These are phyloP conservation scores for Acleris sparsana DNA, from an alignment of 2,888 invertebrate genomes.

Conservation along the genomic window DNA sequence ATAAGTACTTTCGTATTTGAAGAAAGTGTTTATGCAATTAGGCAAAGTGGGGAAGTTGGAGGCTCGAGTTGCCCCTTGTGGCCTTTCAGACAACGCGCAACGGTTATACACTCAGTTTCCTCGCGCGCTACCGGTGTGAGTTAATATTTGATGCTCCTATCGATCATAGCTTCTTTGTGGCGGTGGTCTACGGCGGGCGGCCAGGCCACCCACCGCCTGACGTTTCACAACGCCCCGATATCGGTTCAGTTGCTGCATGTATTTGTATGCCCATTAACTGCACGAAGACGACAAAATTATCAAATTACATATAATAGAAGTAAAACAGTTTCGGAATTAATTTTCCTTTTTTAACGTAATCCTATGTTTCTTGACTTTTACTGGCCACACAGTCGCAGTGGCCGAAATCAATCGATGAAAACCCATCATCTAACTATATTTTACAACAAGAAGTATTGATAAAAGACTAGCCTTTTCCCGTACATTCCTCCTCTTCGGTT, in stretches of 20 bases:
- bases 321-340: neutral
- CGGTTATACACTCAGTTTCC: conserved; percentile 74
- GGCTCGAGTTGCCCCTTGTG: conserved; percentile 62
- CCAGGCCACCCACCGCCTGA: conserved; percentile 6
- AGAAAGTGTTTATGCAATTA: conserved; percentile 61
- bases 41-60: conserved; percentile 55
- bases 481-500: too few relatives aligned
- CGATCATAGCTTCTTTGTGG: conserved; percentile 79
- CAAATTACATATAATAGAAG: neutral
- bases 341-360: neutral
- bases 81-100: conserved; percentile 65
- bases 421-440: too few relatives aligned
- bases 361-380: too few relatives aligned
- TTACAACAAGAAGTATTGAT: too few relatives aligned
- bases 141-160: conserved; percentile 81
- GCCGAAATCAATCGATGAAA: too few relatives aligned
- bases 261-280: conserved; percentile 5
- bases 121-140: conserved; percentile 63
- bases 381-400: too few relatives aligned
- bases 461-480: too few relatives aligned
- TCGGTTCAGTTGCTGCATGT: conserved; percentile 4
- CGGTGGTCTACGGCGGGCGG: conserved; percentile 41
- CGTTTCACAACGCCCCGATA: conserved; percentile 8
- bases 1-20: conserved; percentile 45
- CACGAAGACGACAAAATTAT: conserved; percentile 5